These are phyloP conservation scores for Eurypyga helias DNA, from an alignment of 2,113 vertebrate genomes.

Conservation along the genomic window DNA sequence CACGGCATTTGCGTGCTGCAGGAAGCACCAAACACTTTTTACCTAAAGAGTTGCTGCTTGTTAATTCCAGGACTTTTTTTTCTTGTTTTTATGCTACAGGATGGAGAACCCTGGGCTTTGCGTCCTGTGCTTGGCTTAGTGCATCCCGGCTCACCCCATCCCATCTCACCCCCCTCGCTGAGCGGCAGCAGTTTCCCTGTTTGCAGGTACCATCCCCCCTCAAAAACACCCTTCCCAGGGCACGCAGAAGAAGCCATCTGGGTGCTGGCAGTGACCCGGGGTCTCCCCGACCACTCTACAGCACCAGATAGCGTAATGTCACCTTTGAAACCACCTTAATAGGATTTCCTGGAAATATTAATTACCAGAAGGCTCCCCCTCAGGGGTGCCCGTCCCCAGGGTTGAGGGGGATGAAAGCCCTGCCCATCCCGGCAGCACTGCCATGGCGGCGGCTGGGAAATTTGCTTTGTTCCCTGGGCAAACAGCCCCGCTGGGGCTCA, in stretches of 20 bases:
- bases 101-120: background rate
- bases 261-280: background rate
- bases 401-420: background rate
- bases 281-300: background rate
- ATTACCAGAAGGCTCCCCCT: fast-evolving
- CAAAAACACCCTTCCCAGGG: background rate
- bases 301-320: fast-evolving
- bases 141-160: background rate
- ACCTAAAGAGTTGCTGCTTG: background rate
- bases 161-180: background rate
- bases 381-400: fast-evolving
- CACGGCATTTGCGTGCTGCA: background rate
- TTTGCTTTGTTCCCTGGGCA: conserved; percentile 12
- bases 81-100: background rate
- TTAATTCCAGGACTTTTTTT: background rate
- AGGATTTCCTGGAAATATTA: background rate
- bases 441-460: fast-evolving
- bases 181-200: background rate
- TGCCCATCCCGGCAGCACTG: background rate
- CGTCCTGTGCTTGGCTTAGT: background rate
- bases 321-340: background rate
- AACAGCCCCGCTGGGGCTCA: background rate
- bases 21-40: background rate
- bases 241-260: background rate
- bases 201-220: background rate